Conservation (phyloP, 1,140 invertebrate genomes). For the Trialeurodes vaporariorum region DNA sequence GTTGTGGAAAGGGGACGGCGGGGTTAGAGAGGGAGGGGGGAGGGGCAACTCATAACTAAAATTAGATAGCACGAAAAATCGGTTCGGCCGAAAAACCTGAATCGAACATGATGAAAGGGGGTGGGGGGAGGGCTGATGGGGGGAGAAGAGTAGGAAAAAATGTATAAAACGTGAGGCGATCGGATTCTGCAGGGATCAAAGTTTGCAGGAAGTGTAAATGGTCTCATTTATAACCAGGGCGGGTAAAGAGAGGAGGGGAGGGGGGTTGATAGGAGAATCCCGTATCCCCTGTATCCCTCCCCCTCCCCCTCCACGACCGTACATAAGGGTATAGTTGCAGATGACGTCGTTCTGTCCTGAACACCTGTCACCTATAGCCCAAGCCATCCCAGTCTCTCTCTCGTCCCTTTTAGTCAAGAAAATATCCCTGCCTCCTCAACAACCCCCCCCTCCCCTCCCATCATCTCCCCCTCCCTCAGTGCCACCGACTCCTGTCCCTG, state of each 20-base stretch:
- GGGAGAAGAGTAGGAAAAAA: not conserved
- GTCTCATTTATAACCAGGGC: not conserved
- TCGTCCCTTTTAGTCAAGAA: not conserved
- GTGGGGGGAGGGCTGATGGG: not conserved
- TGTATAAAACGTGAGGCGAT: not conserved
- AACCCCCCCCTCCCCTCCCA: too few species aligned
- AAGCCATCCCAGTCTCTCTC: too few species aligned
- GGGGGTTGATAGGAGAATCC: not conserved
- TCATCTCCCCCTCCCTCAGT: too few species aligned
- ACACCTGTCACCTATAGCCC: not conserved
- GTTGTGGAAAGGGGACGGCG: too few species aligned
- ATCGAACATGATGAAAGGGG: too few species aligned
- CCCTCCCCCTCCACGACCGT: too few species aligned
- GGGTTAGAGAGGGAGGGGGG: too few species aligned
- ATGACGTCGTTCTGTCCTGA: not conserved
- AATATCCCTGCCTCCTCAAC: not conserved
- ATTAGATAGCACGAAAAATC: not conserved
- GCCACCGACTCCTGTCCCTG: not conserved
- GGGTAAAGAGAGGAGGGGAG: too few species aligned
- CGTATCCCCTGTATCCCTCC: not conserved
- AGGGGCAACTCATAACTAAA: not conserved
- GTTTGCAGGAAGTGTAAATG: not conserved
- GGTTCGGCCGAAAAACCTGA: not conserved
- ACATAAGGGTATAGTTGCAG: not conserved
- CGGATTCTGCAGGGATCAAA: not conserved